These are phyloP conservation scores for Hemicrepidius hirtus DNA, from an alignment of 2,888 invertebrate genomes.

Conservation along the genomic window DNA sequence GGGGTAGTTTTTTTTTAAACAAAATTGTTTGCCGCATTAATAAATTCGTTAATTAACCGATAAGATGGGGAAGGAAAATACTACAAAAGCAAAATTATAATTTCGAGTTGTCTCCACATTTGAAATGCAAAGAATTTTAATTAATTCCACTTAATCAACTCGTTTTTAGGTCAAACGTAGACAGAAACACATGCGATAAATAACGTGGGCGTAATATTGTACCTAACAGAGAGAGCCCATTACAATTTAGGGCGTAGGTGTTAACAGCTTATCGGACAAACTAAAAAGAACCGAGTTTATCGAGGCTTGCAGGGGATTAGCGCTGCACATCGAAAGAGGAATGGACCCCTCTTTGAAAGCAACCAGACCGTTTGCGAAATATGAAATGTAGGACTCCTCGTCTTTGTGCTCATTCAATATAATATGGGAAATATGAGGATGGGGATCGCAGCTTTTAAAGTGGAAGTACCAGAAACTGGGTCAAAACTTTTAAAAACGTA, in stretches of 20 bases:
- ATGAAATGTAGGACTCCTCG: slow-evolving; percentile 3
- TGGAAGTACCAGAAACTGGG: neutral
- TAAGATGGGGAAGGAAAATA: too few species aligned
- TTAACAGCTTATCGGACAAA: neutral
- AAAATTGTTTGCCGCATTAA: too few species aligned
- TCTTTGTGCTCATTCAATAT: neutral
- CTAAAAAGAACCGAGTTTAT: slow-evolving; percentile 5
- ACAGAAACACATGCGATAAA: neutral
- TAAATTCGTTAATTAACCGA: too few species aligned
- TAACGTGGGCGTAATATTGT: slow-evolving; percentile 1
- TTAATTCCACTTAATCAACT: too few species aligned
- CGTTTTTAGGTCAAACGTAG: too few species aligned
- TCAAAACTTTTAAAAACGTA: neutral
- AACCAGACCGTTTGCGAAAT: slow-evolving; percentile 7
- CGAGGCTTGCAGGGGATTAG: neutral
- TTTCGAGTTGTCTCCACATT: too few species aligned
- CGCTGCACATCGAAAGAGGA: neutral
- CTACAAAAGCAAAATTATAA: too few species aligned
- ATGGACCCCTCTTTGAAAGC: slow-evolving; percentile 13
- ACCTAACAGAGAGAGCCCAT: neutral
- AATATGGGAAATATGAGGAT: too few species aligned
- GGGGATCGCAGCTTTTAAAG: slow-evolving; percentile 12
- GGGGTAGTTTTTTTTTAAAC: too few species aligned
- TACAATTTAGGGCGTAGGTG: neutral
- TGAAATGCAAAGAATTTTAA: too few species aligned